Base-by-base conservation (phyloP, 2,113 vertebrate genomes). In the Eulemur rufifrons region DNA sequence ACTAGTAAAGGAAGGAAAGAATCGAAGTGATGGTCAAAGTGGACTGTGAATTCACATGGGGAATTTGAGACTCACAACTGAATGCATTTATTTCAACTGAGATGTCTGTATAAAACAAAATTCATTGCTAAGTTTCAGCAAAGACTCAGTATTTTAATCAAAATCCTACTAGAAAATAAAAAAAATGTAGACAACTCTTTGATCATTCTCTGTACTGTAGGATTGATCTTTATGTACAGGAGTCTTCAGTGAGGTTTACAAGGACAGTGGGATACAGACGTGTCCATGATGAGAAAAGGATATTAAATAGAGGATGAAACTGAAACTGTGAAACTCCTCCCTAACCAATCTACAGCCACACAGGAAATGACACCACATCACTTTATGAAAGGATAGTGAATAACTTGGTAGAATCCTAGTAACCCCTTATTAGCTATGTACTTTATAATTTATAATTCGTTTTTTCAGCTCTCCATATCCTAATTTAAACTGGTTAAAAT, bases 401-500 rank as follows among this genome's bases (percentile, higher is more conserved):
- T 92, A 95, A 89, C 81, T 94, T 77, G 56, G 76, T 61, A 56
- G 47, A 74, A 78, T 93, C 45, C 9, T 85, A 77, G 21, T 20
- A 84, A 94, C 13, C 25, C 37, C 56, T 71, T 87, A 42, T 77
- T 90, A 86, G 23, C 56, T 73, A 54, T 64, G 29, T n/a, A 69
- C 78, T 84, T 92, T 93, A 47, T 56, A 74, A 86, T 82, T 89
- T 20, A 42, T 82, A 86, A 86, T 82, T 93, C 54, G 42, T 69
- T 71, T 88, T 89, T 83, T 15, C 56, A 90, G 45, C n/a, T 89
- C 34, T 13, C 87, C 73, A 34, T n/a, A 82, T 89, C 37, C n/a
- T 52, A 94, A 93, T 52, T 85, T 92, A 89, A 96, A 84, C 42
- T 95, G 18, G 25, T 81, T 80, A 76, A 91, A 45, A 61, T 86